Base-by-base conservation (phyloP, 2,797 vertebrate species). In the Oophaga sylvatica region DNA sequence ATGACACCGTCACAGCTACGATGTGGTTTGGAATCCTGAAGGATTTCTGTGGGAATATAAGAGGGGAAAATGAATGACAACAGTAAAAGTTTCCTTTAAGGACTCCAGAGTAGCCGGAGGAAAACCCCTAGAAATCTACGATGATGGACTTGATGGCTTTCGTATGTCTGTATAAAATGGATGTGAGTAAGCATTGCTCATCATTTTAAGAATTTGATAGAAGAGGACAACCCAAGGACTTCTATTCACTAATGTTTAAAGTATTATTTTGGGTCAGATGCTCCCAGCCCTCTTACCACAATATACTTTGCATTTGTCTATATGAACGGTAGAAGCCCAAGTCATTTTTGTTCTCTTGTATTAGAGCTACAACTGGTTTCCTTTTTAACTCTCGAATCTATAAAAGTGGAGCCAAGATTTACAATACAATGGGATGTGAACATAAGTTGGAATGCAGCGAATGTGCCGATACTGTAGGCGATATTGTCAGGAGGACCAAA, bases 381-480 rank as follows among this genome's bases (percentile, higher is more conserved):
- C 71, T 82, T 77, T 62, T 41, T 48, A 8, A 35, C 73, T 80
- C 59, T 80, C 45, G 53, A 35, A 79, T n/a, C 60, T 29, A n/a
- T 80, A 35, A 76, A 80, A 80, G 65, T 16, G 41, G 48, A 85
- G 75, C 87, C 77, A 88, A 84, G 70, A 80, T 84, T 75, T 84
- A 71, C 82, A 82, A 75, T 56, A 88, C 87, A 88, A 88, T 80
- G 75, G 19, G 79, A 84, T 20, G 3, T 29, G 77, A 57, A 88
- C 87, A 88, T 84, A 84, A 83, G 81, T 53, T 84, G 82, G 87
- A 88, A 88, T 88, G 76, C 82, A 80, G 79, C 82, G 73, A 88
- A 88, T 80, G 87, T 81, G 77, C 82, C 85, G 87, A 88, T 88
- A 80, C 68, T 63, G 82, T 56, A 75, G 67, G 77, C 26, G 31